Evolutionary conservation across 2,888 invertebrate species (phyloP), one percentile per base, ranked within the genome.

Genomic region (Sisyra terminalis): DNA sequence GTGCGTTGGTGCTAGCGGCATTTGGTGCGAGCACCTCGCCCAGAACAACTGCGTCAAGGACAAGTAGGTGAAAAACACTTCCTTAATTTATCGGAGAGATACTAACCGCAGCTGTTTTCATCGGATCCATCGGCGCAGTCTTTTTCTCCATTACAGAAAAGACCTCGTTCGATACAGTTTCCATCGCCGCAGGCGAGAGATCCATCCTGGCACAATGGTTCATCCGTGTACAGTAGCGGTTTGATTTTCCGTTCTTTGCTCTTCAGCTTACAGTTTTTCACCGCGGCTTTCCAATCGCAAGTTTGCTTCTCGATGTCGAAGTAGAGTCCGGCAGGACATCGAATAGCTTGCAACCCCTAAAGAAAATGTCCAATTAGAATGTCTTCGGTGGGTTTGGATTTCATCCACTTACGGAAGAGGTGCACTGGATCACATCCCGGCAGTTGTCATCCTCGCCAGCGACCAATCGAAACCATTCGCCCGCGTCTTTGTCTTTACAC

Each of bases 241-340:
- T 87, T 88, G 13, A 83, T 72, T 61, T 87, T 87, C 49, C 85
- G 77, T 59, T 87, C 88, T 61, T 89, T 89, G 64, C 80, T 85
- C 69, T 88, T 88, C 53, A 81, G 59, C 57, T 87, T 87, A 67
- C 90, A 92, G 64, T 89, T 90, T 62, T 86, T 87, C n/a, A 90
- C 90, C 2, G 88, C 75, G 49, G 81, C 86, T 61, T 86, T 90
- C 90, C 90, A 92, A 60, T 90, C 89, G 57, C 90, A 92, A 2
- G 90, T 90, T 65, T 92, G 90, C 62, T 89, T 88, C 60, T 90
- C 90, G 57, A 90, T 88, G 61, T 92, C 90, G 65, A 92, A 92
- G 65, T 73, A 89, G 52, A 92, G 67, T 64, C 90, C 89, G 44
- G 90, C 87, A 34, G 90, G 90, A 59, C 90, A 90, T 62, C 89